Evolutionary conservation across 2,797 vertebrate genomes (phyloP), one percentile per base, ranked within the genome.

Genomic region (Bothrops alternatus): DNA sequence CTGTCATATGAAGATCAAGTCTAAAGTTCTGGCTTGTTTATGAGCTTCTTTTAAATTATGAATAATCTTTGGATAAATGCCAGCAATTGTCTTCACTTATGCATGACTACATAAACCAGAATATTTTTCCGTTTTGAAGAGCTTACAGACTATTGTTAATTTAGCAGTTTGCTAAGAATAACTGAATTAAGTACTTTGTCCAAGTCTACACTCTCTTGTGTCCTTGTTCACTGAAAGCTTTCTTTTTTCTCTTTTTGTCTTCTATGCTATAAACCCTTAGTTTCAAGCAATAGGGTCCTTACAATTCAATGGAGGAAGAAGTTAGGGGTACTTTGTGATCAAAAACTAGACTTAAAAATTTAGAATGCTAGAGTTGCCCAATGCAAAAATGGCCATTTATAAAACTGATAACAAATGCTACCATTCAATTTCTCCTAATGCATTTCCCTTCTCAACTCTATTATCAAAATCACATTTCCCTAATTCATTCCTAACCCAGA

Each of bases 191-290:
- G 20, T 42, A n/a, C 89, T 90, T n/a, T 90, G 56, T 90, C 86
- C 60, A 16, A 18, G 56, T 16, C 90, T 26, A 56, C 0, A 85
- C 93, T 85, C 56, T 85, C 56, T 63, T 47, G 92, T 93, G 58
- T 85, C 91, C 87, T 94, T 63, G 60, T 32, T 91, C 86, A 57
- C 88, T 94, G 13, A 6, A 3, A 65, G 25, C 0, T 91, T 95
- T 93, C n/a, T 86, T 92, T 78, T 92, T 86, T 73, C 63, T 28
- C 25, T 20, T 82, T 53, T 73, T 5, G 14, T 25, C 14, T 58
- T 56, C 42, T 87, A 47, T 65, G 32, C 32, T 18, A 58, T 18
- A 58, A 58, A 18, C 16, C 16, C 57, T 56, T 56, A 56, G 12
- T 58, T 47, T 78, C 73, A 78, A 78, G 73, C 37, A 11, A 47